Base-by-base conservation (phyloP, 2,888 invertebrate species). In the Antheraea assamensis region DNA sequence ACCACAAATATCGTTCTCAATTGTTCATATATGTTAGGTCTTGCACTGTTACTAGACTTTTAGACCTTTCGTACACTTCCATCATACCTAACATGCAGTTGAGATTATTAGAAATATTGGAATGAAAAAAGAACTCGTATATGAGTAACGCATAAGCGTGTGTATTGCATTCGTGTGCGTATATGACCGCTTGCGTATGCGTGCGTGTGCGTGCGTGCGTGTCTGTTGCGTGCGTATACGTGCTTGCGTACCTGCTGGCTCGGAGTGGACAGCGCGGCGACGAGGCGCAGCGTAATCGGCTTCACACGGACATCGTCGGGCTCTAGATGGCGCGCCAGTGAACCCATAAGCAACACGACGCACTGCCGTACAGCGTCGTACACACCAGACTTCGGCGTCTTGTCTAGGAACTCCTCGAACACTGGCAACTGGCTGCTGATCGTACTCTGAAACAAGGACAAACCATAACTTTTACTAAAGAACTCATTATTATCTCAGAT, bases 271-370 rank as follows among this genome's bases (percentile, higher is more conserved):
- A 99, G 95, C 0, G 99, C 98, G 72, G 98, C 97, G 72, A 99
- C 96, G 70, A 99, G 95, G 75, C 99, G 96, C 82, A 97, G 96
- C 15, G 99, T 97, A 84, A 99, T 99, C n/a, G 99, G 99, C 86
- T 98, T 97, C 81, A 99, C 97, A 84, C 98, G 95, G 4, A 96
- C 96, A 92, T 99, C 99, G 78, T 97, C 97, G 77, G 98, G 98
- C 82, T 98, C 98, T 83, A 99, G 96, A 95, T 99, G 99, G 68
- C 98, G 96, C n/a, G 99, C 99, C 81, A 99, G 95, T 0, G 98
- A 98, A 7, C 99, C 99, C 97, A 99, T 98, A 74, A 99, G 95
- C 87, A 99, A 98, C 73, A 99, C 98, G 73, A 99, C 98, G 76
- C 98, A 98, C 90, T 99, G 99, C 30, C 99, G 96, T 73, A 99